phyloP scores from a whole-genome alignment of 2,797 vertebrate species.

The Choloepus didactylus region DNA sequence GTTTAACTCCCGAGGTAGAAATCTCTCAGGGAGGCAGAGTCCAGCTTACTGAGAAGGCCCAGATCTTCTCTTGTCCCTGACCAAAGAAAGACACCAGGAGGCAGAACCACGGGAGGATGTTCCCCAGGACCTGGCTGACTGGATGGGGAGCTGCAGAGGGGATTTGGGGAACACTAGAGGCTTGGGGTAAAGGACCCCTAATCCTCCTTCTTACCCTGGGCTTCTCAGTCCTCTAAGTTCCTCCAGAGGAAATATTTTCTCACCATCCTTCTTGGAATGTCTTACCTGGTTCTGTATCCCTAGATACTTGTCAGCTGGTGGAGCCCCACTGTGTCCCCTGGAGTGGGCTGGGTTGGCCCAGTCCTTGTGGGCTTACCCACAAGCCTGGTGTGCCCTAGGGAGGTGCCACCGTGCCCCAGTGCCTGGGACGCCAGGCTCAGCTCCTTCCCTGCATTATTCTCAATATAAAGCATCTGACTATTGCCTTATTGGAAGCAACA shows the following conservation, averaged over 20 bases:
- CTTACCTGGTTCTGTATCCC: neutral
- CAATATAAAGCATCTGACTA: neutral
- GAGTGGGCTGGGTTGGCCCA: neutral
- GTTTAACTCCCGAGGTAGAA: neutral
- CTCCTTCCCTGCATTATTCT: neutral
- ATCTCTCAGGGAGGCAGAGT: neutral
- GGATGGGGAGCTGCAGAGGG: neutral
- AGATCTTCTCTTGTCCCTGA: neutral
- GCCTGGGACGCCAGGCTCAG: neutral
- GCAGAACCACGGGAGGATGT: accelerated
- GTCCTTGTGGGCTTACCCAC: neutral
- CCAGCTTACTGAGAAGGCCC: neutral
- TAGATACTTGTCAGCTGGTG: neutral
- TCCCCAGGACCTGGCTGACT: neutral
- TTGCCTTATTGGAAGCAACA: neutral
- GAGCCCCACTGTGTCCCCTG: neutral
- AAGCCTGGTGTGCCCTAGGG: neutral
- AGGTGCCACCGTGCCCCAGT: neutral
- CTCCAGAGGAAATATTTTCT: neutral
- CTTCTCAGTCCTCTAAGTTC: neutral
- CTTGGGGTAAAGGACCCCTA: neutral
- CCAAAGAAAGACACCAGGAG: neutral
- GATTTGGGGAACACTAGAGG: neutral
- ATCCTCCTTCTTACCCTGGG: neutral
- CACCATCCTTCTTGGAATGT: neutral